Conservation (phyloP, 2,888 invertebrate genomes). For the Pammene fasciana region DNA sequence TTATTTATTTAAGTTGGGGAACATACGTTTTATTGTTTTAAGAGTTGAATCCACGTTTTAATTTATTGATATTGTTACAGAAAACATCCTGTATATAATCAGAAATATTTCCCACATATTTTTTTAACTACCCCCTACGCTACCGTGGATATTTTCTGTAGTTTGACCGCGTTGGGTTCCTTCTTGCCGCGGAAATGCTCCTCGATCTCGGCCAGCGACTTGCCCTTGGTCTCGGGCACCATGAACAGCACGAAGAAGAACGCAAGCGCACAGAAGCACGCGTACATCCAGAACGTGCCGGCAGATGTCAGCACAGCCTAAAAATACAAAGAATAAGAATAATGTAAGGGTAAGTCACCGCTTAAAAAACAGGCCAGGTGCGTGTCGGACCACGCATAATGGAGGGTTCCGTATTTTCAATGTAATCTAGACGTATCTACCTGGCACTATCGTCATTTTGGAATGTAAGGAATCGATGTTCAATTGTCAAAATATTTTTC, state of each 20-base stretch:
- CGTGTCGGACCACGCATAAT: too few species aligned
- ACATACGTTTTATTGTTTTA: too few species aligned
- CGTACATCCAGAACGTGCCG: slow-evolving; percentile 83
- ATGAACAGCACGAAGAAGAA: slow-evolving; percentile 80
- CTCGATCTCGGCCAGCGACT: slow-evolving; percentile 86
- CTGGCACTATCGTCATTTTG: too few species aligned
- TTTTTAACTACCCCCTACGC: slow-evolving; percentile 11
- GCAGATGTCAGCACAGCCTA: slow-evolving; percentile 76
- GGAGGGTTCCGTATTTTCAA: too few species aligned
- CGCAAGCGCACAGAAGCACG: slow-evolving; percentile 75
- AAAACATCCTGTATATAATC: too few species aligned
- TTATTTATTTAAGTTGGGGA: too few species aligned
- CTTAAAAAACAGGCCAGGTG: too few species aligned
- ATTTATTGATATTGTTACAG: too few species aligned
- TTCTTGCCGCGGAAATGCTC: slow-evolving; percentile 73
- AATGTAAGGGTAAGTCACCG: neutral
- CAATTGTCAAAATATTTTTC: too few species aligned
- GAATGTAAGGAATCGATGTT: too few species aligned
- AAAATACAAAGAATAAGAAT: slow-evolving; percentile 32
- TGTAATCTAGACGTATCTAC: too few species aligned
- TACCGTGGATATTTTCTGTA: slow-evolving; percentile 53
- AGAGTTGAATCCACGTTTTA: too few species aligned
- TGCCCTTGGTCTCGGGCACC: slow-evolving; percentile 88
- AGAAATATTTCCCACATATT: neutral
- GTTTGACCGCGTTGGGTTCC: slow-evolving; percentile 52